These are phyloP conservation scores for Cynopterus sphinx DNA, from an alignment of 2,797 vertebrate genomes.

Conservation along the genomic window DNA sequence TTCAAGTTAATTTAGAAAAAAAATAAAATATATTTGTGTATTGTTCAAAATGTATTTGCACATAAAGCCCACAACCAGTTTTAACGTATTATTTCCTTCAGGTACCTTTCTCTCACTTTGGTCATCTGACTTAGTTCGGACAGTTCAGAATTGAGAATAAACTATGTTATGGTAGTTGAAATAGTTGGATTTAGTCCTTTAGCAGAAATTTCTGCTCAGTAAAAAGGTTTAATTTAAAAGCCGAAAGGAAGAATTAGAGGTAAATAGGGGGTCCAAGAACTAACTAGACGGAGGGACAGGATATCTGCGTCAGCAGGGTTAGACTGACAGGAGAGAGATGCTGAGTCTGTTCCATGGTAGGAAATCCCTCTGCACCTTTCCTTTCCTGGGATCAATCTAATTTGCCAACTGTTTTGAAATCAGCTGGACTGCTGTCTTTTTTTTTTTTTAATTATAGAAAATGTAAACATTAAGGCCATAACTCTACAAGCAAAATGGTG, in stretches of 20 bases:
- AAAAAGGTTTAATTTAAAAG: not conserved
- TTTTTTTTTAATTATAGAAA: not conserved
- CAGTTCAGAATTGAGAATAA: not conserved
- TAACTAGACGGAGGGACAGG: not conserved
- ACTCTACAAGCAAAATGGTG: not conserved
- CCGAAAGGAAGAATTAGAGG: not conserved
- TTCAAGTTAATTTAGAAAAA: conserved; percentile 38
- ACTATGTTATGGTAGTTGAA: not conserved
- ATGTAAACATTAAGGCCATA: not conserved
- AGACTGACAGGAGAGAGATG: not conserved
- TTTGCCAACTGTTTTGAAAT: not conserved
- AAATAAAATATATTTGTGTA: not conserved
- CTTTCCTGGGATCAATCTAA: not conserved
- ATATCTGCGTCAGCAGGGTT: not conserved
- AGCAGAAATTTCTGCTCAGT: not conserved
- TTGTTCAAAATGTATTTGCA: not conserved
- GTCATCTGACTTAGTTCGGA: not conserved
- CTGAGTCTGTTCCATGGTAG: not conserved
- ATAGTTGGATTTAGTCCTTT: not conserved
- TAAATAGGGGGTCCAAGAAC: not conserved
- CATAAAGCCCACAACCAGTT: not conserved
- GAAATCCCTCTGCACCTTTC: not conserved
- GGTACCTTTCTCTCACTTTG: not conserved
- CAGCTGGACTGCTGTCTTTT: not conserved
- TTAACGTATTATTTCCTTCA: conserved; percentile 1